Percentiles rank a stretch among this genome's conserved stretches.
phyloP scores from a whole-genome alignment of 2,113 vertebrate species.

The Peromyscus polionotus region DNA sequence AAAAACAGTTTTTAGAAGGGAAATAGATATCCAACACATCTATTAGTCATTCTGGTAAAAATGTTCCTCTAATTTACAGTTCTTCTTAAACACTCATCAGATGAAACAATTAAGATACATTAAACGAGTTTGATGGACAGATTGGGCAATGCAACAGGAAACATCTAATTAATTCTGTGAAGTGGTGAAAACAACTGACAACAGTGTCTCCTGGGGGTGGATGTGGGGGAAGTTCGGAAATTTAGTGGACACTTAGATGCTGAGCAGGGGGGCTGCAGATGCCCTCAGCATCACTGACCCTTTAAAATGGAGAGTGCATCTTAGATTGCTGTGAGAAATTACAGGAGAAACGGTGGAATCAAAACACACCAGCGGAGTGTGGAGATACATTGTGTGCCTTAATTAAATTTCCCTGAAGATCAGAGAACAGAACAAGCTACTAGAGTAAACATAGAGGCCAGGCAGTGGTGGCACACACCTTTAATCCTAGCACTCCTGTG shows the following conservation, averaged over 20 bases:
- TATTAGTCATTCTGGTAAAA: neutral
- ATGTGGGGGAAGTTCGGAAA: neutral
- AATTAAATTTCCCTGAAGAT: too few relatives aligned
- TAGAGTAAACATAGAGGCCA: too few relatives aligned
- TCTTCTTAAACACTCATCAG: neutral
- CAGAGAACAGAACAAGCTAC: too few relatives aligned
- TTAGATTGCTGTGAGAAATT: neutral
- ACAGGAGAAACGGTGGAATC: neutral
- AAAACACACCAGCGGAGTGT: neutral
- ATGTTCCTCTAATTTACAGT: neutral
- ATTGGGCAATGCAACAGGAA: neutral
- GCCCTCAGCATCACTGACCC: neutral
- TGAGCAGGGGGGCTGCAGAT: neutral
- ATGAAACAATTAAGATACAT: neutral
- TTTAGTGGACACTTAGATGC: neutral
- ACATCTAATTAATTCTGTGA: slow-evolving; percentile 19
- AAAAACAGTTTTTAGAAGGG: neutral
- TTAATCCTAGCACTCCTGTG: too few relatives aligned
- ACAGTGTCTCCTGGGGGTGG: neutral
- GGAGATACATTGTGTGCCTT: too few relatives aligned
- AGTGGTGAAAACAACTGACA: neutral
- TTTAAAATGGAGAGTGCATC: neutral
- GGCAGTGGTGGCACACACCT: too few relatives aligned
- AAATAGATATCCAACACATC: neutral
- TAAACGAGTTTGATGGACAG: neutral